Conservation (phyloP, 2,888 invertebrate species). For the Pristionchus mayeri region DNA sequence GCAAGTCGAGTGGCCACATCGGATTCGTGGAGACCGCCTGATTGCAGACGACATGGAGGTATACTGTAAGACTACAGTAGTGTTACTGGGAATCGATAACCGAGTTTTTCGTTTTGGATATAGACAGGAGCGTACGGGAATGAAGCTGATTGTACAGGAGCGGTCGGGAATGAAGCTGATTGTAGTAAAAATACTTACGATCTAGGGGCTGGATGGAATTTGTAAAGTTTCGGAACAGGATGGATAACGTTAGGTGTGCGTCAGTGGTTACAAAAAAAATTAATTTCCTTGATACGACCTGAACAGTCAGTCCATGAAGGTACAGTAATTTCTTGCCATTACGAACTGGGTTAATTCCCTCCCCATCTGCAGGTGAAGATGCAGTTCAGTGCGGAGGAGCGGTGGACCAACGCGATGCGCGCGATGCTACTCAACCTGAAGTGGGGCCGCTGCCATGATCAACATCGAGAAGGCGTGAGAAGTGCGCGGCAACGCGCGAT, state of each 20-base stretch:
- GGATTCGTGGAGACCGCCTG: conserved; percentile 72
- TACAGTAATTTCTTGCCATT: too few relatives aligned
- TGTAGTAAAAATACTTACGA: too few relatives aligned
- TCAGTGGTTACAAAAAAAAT: too few relatives aligned
- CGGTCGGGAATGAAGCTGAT: too few relatives aligned
- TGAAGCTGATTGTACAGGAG: too few relatives aligned
- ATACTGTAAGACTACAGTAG: conserved; percentile 56
- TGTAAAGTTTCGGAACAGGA: too few relatives aligned
- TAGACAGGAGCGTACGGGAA: too few relatives aligned
- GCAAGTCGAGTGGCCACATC: conserved; percentile 55
- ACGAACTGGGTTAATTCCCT: background rate
- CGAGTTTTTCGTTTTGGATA: too few relatives aligned
- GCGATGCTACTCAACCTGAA: conserved; percentile 97
- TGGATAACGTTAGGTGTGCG: too few relatives aligned
- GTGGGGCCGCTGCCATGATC: conserved; percentile 93
- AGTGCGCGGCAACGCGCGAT: conserved; percentile 9
- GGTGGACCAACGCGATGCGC: conserved; percentile 99
- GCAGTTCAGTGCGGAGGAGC: conserved; percentile 94
- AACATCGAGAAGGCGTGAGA: conserved; percentile 33
- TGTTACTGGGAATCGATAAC: conserved; percentile 75
- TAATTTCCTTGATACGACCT: too few relatives aligned
- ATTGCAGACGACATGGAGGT: conserved; percentile 68
- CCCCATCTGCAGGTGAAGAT: conserved; percentile 62
- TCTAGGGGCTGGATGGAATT: too few relatives aligned
- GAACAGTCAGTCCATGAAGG: too few relatives aligned